Evolutionary conservation across 2,888 invertebrate species (phyloP).

Genomic region (Sarcophaga variegata): DNA sequence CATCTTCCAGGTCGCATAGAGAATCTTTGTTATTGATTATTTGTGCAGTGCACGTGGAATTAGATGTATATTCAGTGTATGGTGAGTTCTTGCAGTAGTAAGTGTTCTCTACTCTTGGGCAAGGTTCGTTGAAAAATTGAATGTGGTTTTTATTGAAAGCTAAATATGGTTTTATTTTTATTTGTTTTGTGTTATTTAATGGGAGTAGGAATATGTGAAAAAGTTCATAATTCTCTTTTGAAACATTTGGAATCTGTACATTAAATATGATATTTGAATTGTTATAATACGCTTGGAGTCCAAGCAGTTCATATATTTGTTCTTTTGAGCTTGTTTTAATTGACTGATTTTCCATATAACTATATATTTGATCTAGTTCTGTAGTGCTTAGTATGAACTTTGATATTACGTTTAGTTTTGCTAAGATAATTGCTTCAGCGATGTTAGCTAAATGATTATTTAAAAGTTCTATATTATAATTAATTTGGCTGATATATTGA

Average conservation of each 20-base stretch:
- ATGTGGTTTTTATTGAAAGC: constrained; percentile 42
- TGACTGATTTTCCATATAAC: constrained; percentile 46
- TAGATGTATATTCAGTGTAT: constrained; percentile 16
- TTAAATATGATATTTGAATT: constrained; percentile 64
- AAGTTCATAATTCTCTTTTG: constrained; percentile 46
- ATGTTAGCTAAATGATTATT: constrained; percentile 46
- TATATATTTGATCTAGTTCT: constrained; percentile 49
- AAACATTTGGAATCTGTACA: constrained; percentile 54
- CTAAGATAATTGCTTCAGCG: constrained; percentile 60
- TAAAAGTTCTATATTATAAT: constrained; percentile 61
- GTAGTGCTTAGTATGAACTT: constrained; percentile 53
- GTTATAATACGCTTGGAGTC: constrained; percentile 58
- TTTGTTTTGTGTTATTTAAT: constrained; percentile 55
- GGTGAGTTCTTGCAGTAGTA: constrained; percentile 42
- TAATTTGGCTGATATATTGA: constrained; percentile 52
- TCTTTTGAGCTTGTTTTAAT: constrained; percentile 47
- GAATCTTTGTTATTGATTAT: constrained; percentile 24
- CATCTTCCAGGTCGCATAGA: constrained; percentile 23
- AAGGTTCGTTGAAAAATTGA: constrained; percentile 42
- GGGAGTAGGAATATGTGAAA: constrained; percentile 55
- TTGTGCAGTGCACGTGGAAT: constrained; percentile 20
- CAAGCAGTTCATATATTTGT: constrained; percentile 48
- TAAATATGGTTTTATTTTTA: constrained; percentile 59
- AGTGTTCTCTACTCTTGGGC: constrained; percentile 43
- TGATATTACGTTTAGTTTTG: constrained; percentile 49